Evolutionary conservation across 1,140 invertebrate species (phyloP).

Genomic region (Drosophila rhopaloa): DNA sequence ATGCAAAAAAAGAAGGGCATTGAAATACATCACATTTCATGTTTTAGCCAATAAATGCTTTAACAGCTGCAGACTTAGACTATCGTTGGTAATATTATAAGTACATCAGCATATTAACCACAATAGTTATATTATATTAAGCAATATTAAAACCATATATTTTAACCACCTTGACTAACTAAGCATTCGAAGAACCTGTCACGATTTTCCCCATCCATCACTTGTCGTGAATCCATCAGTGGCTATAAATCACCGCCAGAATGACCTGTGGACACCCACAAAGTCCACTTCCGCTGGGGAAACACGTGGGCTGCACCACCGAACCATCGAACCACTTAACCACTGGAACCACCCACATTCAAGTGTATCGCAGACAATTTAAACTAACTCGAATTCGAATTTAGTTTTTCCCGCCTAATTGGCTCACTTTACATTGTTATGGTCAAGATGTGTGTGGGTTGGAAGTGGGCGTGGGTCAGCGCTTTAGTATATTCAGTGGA

Average conservation of each 20-base stretch:
- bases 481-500: not conserved
- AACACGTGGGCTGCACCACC: slow-evolving; percentile 25
- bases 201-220: slow-evolving; percentile 10
- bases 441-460: slow-evolving; percentile 15
- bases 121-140: no score
- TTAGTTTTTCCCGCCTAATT: slow-evolving; percentile 19
- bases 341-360: slow-evolving; percentile 23
- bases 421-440: slow-evolving; percentile 8
- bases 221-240: not conserved
- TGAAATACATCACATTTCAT: no score
- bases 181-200: not conserved
- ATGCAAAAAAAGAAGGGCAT: no score
- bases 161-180: not conserved
- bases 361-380: not conserved
- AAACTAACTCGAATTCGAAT: slow-evolving; percentile 2
- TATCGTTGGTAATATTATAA: no score
- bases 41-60: no score
- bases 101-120: no score
- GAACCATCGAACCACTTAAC: slow-evolving; percentile 1
- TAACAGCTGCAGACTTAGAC: no score
- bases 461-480: slow-evolving; percentile 1
- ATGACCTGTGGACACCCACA: slow-evolving; percentile 34
- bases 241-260: not conserved
- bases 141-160: no score
- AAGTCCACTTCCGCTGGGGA: slow-evolving; percentile 30